Evolutionary conservation across 2,113 vertebrate genomes (phyloP).

Genomic region (Semnornis frantzii): DNA sequence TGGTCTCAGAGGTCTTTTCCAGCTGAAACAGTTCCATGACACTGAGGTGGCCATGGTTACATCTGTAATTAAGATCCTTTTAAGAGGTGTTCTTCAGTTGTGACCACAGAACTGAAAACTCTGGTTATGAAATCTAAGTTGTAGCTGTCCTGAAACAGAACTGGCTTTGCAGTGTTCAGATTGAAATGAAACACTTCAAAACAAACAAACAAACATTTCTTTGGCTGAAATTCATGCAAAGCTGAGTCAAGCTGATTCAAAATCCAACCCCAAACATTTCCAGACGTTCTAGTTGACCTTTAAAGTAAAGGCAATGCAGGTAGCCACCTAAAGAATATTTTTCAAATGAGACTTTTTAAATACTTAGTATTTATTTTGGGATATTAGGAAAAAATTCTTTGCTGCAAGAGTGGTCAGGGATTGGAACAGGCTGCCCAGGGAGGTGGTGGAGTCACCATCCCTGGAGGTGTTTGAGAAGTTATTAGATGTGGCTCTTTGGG

Average conservation of each 20-base stretch:
- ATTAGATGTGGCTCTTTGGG: no score
- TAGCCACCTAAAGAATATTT: background rate
- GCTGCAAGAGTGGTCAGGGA: no score
- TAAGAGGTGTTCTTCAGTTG: constrained; percentile 5
- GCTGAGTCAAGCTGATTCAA: background rate
- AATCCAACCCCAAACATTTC: background rate
- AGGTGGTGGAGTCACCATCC: no score
- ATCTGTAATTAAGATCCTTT: background rate
- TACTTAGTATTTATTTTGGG: no score
- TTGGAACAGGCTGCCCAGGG: no score
- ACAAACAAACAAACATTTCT: background rate
- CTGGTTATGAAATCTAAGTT: background rate
- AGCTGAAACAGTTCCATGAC: background rate
- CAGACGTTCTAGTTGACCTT: constrained; percentile 17
- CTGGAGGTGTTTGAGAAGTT: no score
- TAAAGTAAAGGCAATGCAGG: background rate
- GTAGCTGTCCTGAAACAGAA: constrained; percentile 23
- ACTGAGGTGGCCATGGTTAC: background rate
- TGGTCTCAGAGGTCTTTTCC: no score
- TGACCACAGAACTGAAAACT: background rate
- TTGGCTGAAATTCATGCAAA: background rate
- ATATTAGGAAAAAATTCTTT: no score
- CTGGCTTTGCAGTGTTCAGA: background rate
- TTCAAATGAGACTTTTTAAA: background rate
- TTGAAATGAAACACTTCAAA: background rate